Conservation (phyloP, 2,888 invertebrate genomes). For the Phalera bucephala region DNA sequence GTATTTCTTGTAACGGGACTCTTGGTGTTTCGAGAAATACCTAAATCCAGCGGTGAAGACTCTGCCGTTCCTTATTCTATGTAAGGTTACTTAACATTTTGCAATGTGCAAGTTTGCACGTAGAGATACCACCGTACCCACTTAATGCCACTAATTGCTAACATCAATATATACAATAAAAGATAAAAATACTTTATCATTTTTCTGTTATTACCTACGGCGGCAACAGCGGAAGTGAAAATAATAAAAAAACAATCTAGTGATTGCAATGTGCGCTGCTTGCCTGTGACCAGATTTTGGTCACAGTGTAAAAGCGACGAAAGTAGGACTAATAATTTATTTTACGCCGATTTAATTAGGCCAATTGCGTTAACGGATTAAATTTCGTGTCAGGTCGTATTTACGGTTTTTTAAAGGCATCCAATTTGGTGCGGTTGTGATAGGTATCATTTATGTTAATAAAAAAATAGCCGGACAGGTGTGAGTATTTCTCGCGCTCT, state of each 20-base stretch:
- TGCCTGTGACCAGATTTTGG: slow-evolving; percentile 10
- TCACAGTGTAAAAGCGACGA: slow-evolving; percentile 21
- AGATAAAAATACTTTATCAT: slow-evolving; percentile 17
- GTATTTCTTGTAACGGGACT: slow-evolving; percentile 51
- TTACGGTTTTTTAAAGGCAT: background rate
- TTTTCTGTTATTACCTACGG: slow-evolving; percentile 6
- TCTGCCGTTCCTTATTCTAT: background rate
- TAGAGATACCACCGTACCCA: slow-evolving; percentile 5
- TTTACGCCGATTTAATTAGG: slow-evolving; percentile 12
- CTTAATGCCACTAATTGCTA: slow-evolving; percentile 12
- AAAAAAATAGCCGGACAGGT: no score
- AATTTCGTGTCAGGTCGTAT: slow-evolving; percentile 5
- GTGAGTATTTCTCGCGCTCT: no score
- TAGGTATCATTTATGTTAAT: background rate
- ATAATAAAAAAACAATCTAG: slow-evolving; percentile 16
- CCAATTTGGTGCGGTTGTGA: background rate
- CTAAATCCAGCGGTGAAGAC: background rate
- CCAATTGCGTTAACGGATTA: slow-evolving; percentile 7
- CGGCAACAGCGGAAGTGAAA: slow-evolving; percentile 12
- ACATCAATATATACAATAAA: slow-evolving; percentile 11
- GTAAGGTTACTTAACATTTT: slow-evolving; percentile 11
- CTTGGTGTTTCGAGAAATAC: slow-evolving; percentile 19
- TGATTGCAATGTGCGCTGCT: slow-evolving; percentile 8
- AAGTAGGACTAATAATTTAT: slow-evolving; percentile 21
- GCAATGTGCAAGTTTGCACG: slow-evolving; percentile 3